A percentile compares a stretch with the other conserved stretches of the same genome.
phyloP scores from a whole-genome alignment of 2,888 invertebrate species.

The Diarsia rubi region DNA sequence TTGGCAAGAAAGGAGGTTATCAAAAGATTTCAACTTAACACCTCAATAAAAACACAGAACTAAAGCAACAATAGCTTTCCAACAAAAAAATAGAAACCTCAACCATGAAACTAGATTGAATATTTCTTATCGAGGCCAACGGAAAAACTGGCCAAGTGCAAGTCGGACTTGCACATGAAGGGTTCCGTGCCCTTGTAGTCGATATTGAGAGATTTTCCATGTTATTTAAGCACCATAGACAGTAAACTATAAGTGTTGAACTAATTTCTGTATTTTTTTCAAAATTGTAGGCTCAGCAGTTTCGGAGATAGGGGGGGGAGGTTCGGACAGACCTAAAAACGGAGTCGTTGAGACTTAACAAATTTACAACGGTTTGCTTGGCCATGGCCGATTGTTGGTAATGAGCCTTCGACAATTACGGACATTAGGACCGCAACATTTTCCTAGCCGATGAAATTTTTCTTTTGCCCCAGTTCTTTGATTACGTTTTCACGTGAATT shows the following conservation, averaged over 20 bases:
- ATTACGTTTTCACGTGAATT: background rate
- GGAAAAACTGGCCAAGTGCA: conserved; percentile 46
- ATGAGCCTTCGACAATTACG: conserved; percentile 39
- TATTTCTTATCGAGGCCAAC: conserved; percentile 28
- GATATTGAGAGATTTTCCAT: no score
- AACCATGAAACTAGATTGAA: conserved; percentile 19
- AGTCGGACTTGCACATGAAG: no score
- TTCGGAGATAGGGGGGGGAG: no score
- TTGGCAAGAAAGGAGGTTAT: no score
- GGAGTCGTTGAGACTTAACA: conserved; percentile 51
- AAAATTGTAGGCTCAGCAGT: no score
- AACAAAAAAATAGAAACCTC: conserved; percentile 5
- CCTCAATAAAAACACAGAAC: background rate
- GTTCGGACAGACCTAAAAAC: no score
- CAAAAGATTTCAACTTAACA: background rate
- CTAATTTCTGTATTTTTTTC: no score
- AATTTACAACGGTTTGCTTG: conserved; percentile 34
- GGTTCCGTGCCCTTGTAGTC: no score
- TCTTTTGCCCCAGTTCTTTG: conserved; percentile 15
- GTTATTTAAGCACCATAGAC: no score
- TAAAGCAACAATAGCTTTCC: background rate
- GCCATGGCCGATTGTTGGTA: conserved; percentile 26
- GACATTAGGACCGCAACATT: conserved; percentile 48
- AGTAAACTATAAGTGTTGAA: no score
- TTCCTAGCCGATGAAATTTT: conserved; percentile 31